Base-by-base conservation (phyloP, 2,113 vertebrate species). In the Anhinga rufa region DNA sequence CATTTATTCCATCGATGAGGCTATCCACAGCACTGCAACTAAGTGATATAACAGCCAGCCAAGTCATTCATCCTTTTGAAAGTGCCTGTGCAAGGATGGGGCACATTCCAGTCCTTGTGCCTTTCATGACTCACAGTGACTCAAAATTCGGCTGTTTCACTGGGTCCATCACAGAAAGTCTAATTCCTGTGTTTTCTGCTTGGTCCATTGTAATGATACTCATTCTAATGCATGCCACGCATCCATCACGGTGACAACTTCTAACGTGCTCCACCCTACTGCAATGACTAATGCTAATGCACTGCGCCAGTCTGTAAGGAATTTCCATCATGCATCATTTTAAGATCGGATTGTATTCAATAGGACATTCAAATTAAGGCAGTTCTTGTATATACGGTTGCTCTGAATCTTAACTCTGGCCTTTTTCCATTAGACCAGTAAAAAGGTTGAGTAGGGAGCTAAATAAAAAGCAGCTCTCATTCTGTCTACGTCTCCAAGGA, bases 241-340 rank as follows among this genome's bases (percentile, higher is more conserved):
- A 92, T 96, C 75, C 62, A 88, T 96, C 92, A 82, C 32, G 8
- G 52, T 13, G 65, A 80, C 0, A 7, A 79, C 48, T 94, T 66
- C 80, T 58, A 89, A 60, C 1, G 0, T 52, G 44, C 78, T 95
- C 93, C 91, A 87, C 89, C 84, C 57, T 86, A 48, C 89, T 66
- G 86, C 89, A 96, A 88, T 95, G 94, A 96, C 78, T 95, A 70
- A 95, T 85, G 93, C 81, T 95, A 96, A 96, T 93, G 86, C 68
- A 94, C 68, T 94, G 92, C 54, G 3, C 28, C 66, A 93, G 49
- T 38, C 91, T 77, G 79, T 40, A 60, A 96, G 74, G 94, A 89
- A 90, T 93, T 96, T 96, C 92, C 84, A 93, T 90, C 75, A 77
- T 85, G 81, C 57, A 92, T 95, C 86, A 91, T 92, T 89, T 93